These are phyloP conservation scores for Colletes gigas DNA, from an alignment of 1,140 invertebrate genomes.

Conservation along the genomic window DNA sequence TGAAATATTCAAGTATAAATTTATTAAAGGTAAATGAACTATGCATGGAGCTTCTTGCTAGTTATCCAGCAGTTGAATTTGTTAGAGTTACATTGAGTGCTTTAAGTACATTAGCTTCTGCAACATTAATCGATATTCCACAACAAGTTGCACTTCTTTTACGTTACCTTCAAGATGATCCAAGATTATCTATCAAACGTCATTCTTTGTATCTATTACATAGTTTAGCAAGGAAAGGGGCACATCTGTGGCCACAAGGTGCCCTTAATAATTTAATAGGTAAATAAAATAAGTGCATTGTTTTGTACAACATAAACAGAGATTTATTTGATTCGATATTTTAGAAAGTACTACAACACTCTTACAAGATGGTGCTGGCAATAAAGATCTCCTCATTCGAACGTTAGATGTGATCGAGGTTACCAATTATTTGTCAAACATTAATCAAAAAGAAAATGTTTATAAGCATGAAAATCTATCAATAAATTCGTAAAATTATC, in stretches of 20 bases:
- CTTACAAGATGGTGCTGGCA: conserved; percentile 74
- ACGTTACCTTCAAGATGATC: conserved; percentile 83
- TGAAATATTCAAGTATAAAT: conserved; percentile 24
- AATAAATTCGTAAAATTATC: conserved; percentile 28
- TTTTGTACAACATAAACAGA: background rate
- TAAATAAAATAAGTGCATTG: conserved; percentile 36
- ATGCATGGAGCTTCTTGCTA: conserved; percentile 90
- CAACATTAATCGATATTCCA: conserved; percentile 94
- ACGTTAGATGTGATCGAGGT: conserved; percentile 80
- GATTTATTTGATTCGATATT: conserved; percentile 48
- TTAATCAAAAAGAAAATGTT: background rate
- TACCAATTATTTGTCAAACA: conserved; percentile 25
- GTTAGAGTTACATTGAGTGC: conserved; percentile 93
- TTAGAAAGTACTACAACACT: conserved; percentile 76
- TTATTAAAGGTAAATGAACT: conserved; percentile 84
- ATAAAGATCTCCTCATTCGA: conserved; percentile 75
- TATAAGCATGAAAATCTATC: background rate
- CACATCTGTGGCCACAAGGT: conserved; percentile 90
- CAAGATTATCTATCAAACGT: conserved; percentile 87
- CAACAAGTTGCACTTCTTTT: conserved; percentile 87
- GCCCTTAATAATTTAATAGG: conserved; percentile 85
- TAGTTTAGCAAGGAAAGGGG: conserved; percentile 87
- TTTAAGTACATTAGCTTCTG: conserved; percentile 92
- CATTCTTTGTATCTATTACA: conserved; percentile 89
- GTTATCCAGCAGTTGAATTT: conserved; percentile 94